A percentile compares a stretch with the other conserved stretches of the same genome.
phyloP scores from a whole-genome alignment of 2,113 vertebrate genomes.

The Lycaon pictus region DNA sequence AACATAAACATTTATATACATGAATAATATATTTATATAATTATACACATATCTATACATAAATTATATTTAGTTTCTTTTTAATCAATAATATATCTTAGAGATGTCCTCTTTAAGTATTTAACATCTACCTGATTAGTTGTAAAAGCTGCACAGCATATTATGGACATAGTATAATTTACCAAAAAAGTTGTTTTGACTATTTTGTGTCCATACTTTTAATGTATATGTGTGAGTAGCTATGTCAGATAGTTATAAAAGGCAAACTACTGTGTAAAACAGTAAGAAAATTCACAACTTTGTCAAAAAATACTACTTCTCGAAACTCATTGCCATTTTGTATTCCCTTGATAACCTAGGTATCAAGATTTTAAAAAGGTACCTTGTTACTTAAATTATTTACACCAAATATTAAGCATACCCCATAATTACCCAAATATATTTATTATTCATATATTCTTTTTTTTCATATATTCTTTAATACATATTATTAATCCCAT shows the following conservation, averaged over 20 bases:
- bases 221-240: background rate
- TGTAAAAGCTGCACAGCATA: background rate
- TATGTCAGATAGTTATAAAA: background rate
- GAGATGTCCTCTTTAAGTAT: background rate
- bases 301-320: background rate
- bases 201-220: background rate
- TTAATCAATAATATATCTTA: background rate
- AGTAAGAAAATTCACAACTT: background rate
- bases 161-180: background rate
- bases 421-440: background rate
- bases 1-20: background rate
- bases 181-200: background rate
- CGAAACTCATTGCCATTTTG: background rate
- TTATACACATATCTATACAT: background rate
- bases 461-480: background rate
- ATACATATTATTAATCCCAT: background rate
- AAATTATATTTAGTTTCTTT: conserved; percentile 12
- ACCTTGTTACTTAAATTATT: background rate
- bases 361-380: background rate
- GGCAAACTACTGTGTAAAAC: background rate
- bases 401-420: background rate
- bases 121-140: background rate
- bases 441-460: background rate
- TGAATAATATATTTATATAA: conserved; percentile 23
- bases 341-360: background rate